Percentiles rank a stretch among this genome's conserved stretches.
Conservation (phyloP, 2,797 vertebrate genomes). For the Ammospiza maritima region DNA sequence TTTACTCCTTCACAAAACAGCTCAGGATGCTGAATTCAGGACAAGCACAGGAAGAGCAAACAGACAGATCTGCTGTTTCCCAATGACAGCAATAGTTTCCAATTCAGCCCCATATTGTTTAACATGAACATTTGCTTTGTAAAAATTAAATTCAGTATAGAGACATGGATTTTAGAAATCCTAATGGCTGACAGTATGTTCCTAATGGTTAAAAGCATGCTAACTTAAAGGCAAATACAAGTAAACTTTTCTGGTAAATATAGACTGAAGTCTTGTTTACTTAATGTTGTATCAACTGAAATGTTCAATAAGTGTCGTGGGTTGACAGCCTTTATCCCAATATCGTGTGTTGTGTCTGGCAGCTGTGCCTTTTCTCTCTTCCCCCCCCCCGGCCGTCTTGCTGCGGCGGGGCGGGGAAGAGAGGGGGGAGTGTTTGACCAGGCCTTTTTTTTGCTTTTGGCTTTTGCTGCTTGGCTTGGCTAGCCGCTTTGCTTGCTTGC, state of each 20-base stretch:
- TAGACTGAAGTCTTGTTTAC: background rate
- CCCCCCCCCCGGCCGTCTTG: no score
- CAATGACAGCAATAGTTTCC: rapidly evolving
- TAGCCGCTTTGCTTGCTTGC: no score
- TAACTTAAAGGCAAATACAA: background rate
- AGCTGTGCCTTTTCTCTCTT: no score
- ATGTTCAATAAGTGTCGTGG: background rate
- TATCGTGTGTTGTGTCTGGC: no score
- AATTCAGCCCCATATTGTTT: background rate
- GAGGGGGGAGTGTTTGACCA: no score
- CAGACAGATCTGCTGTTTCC: background rate
- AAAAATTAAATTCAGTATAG: background rate
- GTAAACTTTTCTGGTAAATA: background rate
- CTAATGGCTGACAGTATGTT: background rate
- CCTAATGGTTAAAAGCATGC: background rate
- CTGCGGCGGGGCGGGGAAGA: no score
- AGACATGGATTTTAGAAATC: background rate
- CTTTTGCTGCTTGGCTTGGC: no score
- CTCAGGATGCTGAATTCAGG: background rate
- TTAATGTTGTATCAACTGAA: background rate
- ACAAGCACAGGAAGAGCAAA: background rate
- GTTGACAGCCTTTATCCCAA: no score
- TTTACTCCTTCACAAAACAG: background rate
- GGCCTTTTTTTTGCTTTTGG: no score
- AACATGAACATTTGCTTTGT: background rate